These are phyloP conservation scores for Tenualosa ilisha DNA, from an alignment of 2,797 vertebrate genomes.

Conservation along the genomic window DNA sequence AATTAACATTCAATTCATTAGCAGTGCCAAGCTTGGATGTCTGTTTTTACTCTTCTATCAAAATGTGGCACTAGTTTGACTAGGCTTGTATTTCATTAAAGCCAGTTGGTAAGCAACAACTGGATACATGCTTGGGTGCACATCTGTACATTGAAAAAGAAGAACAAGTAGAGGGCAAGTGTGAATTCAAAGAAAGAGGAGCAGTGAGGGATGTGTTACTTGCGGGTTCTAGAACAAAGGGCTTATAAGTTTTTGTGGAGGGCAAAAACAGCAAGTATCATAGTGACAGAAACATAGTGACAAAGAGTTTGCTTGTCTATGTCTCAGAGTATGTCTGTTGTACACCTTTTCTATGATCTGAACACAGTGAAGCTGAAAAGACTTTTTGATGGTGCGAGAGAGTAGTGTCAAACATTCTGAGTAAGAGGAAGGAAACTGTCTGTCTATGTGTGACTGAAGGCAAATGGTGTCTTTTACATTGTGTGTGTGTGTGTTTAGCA, in stretches of 20 bases:
- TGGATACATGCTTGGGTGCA: not conserved
- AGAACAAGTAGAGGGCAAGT: no score
- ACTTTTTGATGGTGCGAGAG: not conserved
- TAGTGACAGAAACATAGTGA: no score
- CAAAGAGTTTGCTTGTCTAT: no score
- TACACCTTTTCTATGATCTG: not conserved
- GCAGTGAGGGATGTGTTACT: no score
- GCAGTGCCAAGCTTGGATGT: not conserved
- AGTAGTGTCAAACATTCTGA: not conserved
- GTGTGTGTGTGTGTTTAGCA: not conserved
- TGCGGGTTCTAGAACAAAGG: no score
- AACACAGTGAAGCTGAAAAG: not conserved
- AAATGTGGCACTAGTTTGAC: no score
- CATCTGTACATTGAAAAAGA: not conserved
- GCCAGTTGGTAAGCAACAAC: not conserved
- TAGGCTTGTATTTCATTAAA: not conserved
- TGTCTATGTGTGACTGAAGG: not conserved
- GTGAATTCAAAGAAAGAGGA: not conserved
- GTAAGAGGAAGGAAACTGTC: not conserved
- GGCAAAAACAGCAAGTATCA: not conserved
- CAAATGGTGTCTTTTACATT: not conserved
- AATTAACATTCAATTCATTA: not conserved
- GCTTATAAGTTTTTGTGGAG: not conserved
- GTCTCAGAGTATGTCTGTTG: no score
- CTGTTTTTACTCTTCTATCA: no score